Evolutionary conservation across 1,140 invertebrate species (phyloP).

Genomic region (Apis dorsata): DNA sequence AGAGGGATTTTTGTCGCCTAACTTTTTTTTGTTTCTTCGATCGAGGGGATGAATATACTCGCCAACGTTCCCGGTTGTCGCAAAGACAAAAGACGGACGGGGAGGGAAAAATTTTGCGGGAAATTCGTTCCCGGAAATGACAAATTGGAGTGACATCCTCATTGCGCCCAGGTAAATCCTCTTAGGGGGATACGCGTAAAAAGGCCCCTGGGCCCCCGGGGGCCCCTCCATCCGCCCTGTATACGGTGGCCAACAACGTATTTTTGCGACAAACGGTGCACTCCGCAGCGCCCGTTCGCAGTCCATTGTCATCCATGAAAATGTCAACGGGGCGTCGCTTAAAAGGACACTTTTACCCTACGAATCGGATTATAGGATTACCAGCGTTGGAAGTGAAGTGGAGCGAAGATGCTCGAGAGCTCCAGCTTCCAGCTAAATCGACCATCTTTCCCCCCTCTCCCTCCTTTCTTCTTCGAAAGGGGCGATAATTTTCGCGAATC

Average conservation of each 20-base stretch:
- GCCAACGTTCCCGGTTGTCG: neutral
- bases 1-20: slow-evolving; percentile 33
- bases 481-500: no score
- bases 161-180: slow-evolving; percentile 73
- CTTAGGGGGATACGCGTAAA: slow-evolving; percentile 71
- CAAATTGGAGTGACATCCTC: slow-evolving; percentile 75
- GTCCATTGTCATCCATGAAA: slow-evolving; percentile 75
- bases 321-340: slow-evolving; percentile 70
- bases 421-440: neutral
- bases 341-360: slow-evolving; percentile 68
- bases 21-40: neutral
- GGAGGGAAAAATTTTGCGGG: slow-evolving; percentile 16
- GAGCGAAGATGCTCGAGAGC: slow-evolving; percentile 55
- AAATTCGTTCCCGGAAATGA: slow-evolving; percentile 54
- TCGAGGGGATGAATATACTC: slow-evolving; percentile 10
- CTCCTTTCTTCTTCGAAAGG: no score
- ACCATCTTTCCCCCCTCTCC: neutral
- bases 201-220: slow-evolving; percentile 65
- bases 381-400: slow-evolving; percentile 66
- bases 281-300: slow-evolving; percentile 67
- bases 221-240: slow-evolving; percentile 19
- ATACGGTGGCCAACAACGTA: slow-evolving; percentile 43
- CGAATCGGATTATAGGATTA: slow-evolving; percentile 78
- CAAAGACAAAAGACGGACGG: slow-evolving; percentile 39
- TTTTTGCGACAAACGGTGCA: slow-evolving; percentile 54